These are phyloP conservation scores for Synergus umbraculus DNA, from an alignment of 2,888 invertebrate species.

Conservation along the genomic window DNA sequence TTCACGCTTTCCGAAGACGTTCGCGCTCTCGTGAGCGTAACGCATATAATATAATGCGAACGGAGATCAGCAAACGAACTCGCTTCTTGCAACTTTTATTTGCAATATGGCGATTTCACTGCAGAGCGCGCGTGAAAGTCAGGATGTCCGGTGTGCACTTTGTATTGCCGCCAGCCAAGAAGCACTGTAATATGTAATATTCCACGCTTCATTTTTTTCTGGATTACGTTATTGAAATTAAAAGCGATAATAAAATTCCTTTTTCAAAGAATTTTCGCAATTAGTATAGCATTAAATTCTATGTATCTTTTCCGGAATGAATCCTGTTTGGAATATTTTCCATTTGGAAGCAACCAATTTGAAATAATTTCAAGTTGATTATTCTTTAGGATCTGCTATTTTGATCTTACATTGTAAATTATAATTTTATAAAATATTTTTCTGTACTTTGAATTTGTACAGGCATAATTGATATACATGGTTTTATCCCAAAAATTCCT, in stretches of 20 bases:
- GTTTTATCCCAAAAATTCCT: too few species aligned
- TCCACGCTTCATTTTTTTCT: background rate
- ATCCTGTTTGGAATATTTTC: too few species aligned
- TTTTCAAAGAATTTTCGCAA: too few species aligned
- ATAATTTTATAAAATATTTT: too few species aligned
- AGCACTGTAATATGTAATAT: conserved; percentile 22
- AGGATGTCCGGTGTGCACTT: conserved; percentile 58
- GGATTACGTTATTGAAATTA: background rate
- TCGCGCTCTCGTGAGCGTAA: conserved; percentile 66
- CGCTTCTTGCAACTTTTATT: conserved; percentile 46
- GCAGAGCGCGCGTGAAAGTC: conserved; percentile 63
- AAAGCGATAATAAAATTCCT: background rate
- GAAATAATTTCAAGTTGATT: too few species aligned
- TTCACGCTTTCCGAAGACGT: conserved; percentile 75
- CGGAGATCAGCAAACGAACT: conserved; percentile 46
- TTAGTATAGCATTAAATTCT: background rate
- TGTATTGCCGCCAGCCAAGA: conserved; percentile 47
- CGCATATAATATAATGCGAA: conserved; percentile 53
- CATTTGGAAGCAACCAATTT: too few species aligned
- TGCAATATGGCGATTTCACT: conserved; percentile 62
- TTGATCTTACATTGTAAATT: too few species aligned
- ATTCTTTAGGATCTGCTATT: too few species aligned
- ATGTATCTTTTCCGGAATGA: too few species aligned
- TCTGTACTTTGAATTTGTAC: too few species aligned
- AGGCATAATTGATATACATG: too few species aligned